Conservation (phyloP, 2,888 invertebrate species). For the Drosophila macrospina region DNA sequence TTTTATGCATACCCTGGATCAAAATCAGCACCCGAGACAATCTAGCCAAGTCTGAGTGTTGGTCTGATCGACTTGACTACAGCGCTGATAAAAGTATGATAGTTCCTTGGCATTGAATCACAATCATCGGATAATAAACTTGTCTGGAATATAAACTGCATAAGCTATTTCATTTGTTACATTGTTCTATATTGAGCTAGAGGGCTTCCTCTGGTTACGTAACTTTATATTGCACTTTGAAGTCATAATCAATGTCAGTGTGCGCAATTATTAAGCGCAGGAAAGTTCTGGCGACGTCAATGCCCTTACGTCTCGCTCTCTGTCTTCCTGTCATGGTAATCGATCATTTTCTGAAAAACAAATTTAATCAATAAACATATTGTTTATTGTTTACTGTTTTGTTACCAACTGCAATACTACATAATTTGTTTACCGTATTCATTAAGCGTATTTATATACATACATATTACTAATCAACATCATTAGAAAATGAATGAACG, state of each 20-base stretch:
- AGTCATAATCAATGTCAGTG: slow-evolving; percentile 20
- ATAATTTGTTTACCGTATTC: slow-evolving; percentile 3
- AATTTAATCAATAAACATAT: slow-evolving; percentile 17
- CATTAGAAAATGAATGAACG: not conserved
- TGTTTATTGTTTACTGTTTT: not conserved
- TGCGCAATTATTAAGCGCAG: slow-evolving; percentile 19
- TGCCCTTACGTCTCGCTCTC: slow-evolving; percentile 12
- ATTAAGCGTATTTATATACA: not conserved
- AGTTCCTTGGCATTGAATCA: too few species aligned
- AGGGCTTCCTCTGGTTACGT: too few species aligned
- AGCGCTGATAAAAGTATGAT: too few species aligned
- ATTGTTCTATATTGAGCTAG: too few species aligned
- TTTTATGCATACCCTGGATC: too few species aligned
- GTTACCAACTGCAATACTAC: slow-evolving; percentile 14
- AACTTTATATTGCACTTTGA: slow-evolving; percentile 39
- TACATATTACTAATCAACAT: not conserved
- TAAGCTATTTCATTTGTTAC: too few species aligned
- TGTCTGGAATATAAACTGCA: too few species aligned
- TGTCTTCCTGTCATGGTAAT: slow-evolving; percentile 31
- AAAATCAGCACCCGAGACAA: too few species aligned
- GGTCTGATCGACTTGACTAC: too few species aligned
- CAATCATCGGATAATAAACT: too few species aligned
- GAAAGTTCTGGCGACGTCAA: slow-evolving; percentile 30
- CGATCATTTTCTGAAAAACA: slow-evolving; percentile 23
- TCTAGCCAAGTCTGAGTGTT: too few species aligned